Base-by-base conservation (phyloP, 1,140 invertebrate genomes). In the Drosophila pseudoananassae region DNA sequence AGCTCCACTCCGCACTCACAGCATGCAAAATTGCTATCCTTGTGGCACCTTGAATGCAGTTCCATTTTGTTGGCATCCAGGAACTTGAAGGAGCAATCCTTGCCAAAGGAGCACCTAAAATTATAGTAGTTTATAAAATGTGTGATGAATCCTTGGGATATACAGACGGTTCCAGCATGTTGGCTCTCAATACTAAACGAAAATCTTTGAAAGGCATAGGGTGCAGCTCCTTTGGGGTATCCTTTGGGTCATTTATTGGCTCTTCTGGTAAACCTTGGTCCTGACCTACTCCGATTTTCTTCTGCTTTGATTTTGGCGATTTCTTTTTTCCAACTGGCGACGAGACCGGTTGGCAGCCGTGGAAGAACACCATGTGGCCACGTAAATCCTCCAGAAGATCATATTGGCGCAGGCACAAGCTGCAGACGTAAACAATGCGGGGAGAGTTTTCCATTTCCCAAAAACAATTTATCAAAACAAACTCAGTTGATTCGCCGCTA, bases 31-130 rank as follows among this genome's bases (percentile, higher is more conserved):
- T 49, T 83, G 14, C 9, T 45, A 0, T 54, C 58, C 7, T 91
- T 90, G 73, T 94, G 94, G 70, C 93, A 94, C 15, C 90, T 79
- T 1, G 82, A 76, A 65, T 94, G 94, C 54, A 92, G 81, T 25
- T 92, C 75, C 76, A 93, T 90, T 40, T 92, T 92, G 3, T 92
- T 90, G 3, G 90, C 78, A n/a, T 92, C 89, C 51, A 92, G 90
- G 70, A 94, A 94, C 75, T 93, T 92, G 25, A 93, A 93, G 0
- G 83, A 63, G 69, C 94, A 94, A 17, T 91, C 92, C 52, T 91
- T 91, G 52, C 92, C 90, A 33, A 93, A 87, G 20, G 90, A 83
- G 76, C 94, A 94, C 55, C 93, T 94, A 3, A 33, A 10, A 4
- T n/a, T 17, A 5, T 3, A 60, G 38, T 9, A 5, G 23, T 10